phyloP scores from a whole-genome alignment of 2,888 invertebrate species.

The Brenthis ino region DNA sequence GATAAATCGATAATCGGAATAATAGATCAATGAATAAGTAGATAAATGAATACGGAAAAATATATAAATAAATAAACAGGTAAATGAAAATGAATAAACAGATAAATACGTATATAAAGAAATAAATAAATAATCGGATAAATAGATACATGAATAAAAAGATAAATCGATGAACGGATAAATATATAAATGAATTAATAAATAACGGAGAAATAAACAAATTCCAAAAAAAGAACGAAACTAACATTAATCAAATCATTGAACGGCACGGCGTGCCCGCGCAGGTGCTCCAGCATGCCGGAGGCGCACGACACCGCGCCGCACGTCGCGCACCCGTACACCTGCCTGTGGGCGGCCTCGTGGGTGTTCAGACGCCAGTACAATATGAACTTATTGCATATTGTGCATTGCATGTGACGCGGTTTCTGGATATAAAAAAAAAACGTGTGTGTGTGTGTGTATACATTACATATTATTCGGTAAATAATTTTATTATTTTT shows the following conservation, averaged over 20 bases:
- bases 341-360: conserved; percentile 1
- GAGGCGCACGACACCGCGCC: not conserved
- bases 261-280: not conserved
- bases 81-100: not conserved
- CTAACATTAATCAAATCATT: not conserved
- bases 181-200: no score
- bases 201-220: not conserved
- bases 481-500: no score
- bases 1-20: not conserved
- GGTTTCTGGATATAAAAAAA: conserved; percentile 16
- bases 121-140: not conserved
- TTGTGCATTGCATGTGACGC: conserved; percentile 22
- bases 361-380: conserved; percentile 9
- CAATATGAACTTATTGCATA: conserved; percentile 21
- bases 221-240: not conserved
- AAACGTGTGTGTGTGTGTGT: no score
- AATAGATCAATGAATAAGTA: not conserved
- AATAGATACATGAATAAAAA: not conserved
- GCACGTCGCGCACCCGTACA: conserved; percentile 12
- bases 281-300: conserved; percentile 14
- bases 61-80: no score
- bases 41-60: no score
- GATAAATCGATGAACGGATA: not conserved
- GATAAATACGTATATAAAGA: not conserved
- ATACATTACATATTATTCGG: no score